Evolutionary conservation across 2,888 invertebrate species (phyloP).

Genomic region (Formica aserva): DNA sequence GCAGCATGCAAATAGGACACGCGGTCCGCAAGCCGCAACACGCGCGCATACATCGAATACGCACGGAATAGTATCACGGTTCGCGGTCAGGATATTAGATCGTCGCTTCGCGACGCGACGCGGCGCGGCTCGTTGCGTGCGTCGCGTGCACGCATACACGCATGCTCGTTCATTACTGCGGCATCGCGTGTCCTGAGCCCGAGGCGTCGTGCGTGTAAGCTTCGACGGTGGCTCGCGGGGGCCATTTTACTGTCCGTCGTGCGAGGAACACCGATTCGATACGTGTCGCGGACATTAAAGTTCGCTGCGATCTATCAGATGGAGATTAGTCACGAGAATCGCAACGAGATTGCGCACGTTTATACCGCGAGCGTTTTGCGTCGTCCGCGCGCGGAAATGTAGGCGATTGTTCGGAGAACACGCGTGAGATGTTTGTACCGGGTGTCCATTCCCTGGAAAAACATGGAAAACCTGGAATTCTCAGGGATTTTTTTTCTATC

Average conservation of each 20-base stretch:
- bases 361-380: neutral
- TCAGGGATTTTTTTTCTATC: too few species aligned
- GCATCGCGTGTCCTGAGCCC: constrained; percentile 78
- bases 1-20: constrained; percentile 48
- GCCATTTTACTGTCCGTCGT: constrained; percentile 81
- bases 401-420: too few species aligned
- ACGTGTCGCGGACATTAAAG: constrained; percentile 58
- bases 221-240: constrained; percentile 71
- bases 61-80: constrained; percentile 27
- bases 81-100: constrained; percentile 29
- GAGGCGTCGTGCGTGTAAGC: constrained; percentile 75
- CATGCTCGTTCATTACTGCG: constrained; percentile 60
- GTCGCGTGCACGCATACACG: constrained; percentile 44
- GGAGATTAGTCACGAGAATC: constrained; percentile 35
- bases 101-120: constrained; percentile 41
- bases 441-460: too few species aligned
- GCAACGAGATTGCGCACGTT: constrained; percentile 18
- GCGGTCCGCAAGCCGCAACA: constrained; percentile 45
- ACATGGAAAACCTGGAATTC: too few species aligned
- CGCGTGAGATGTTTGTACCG: neutral
- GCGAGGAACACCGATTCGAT: constrained; percentile 71
- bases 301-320: constrained; percentile 17
- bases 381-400: neutral
- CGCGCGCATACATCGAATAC: neutral
- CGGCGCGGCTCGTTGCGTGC: constrained; percentile 62